Evolutionary conservation across 1,140 invertebrate genomes (phyloP), one percentile per base, ranked within the genome.

Genomic region (Pseudomyrmex flavicornis): DNA sequence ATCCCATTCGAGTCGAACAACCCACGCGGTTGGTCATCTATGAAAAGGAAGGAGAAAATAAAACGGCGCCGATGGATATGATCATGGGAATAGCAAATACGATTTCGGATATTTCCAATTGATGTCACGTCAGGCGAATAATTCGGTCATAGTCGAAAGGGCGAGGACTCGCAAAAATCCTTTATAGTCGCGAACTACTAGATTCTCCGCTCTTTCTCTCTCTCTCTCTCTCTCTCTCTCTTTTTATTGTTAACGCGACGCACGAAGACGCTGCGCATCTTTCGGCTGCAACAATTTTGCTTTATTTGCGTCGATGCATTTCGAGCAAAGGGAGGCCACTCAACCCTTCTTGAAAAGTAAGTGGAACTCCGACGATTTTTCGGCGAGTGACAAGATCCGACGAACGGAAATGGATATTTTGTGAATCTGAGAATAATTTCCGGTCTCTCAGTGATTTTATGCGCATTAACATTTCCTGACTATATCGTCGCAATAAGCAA

Each of bases 31-130:
- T 90, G 91, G 91, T 93, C 90, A 93, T 84, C 80, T 56, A 90
- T 92, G 90, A 92, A 83, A 91, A 86, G 88, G 58, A 50, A 22
- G 58, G 83, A 68, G 46, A 54, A 84, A 69, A 62, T 72, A 84
- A 85, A 84, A 77, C 86, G 84, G 77, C 72, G 86, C 46, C 76
- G 86, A 65, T 56, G 46, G 82, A 89, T 91, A 91, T 92, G 88
- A 93, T 93, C 92, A 93, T 93, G 93, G 92, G 92, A 93, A 93
- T 92, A 72, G 92, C 89, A 93, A 93, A 93, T 93, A 92, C 89
- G 89, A 91, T 92, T 92, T 80, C 70, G 74, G 76, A 75, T 83
- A 70, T 79, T n/a, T 84, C 61, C 85, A 74, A 89, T 90, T 84
- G 73, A 83, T 88, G 80, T 63, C 70, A 86, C 50, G 22, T 82